Evolutionary conservation across 2,888 invertebrate species (phyloP), one percentile per base, ranked within the genome.

Genomic region (Ctenicera cuprea): DNA sequence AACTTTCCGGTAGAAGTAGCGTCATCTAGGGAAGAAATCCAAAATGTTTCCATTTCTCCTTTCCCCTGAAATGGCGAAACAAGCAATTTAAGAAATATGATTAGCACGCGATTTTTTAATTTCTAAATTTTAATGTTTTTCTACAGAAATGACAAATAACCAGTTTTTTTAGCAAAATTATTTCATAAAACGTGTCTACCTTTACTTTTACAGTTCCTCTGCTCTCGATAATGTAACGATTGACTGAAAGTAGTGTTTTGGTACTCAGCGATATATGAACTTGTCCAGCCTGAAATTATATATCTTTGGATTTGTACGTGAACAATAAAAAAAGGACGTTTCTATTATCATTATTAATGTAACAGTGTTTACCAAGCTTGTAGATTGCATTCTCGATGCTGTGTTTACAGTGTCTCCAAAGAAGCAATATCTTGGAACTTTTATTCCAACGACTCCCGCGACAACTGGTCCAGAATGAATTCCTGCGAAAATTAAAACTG

Each of bases 381-480:
- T 89, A 0, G 92, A 90, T 84, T 97, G 96, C 96, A 97, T 96
- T 73, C 97, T 90, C 1, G 96, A 95, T 0, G 97, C 97, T 0
- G 95, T 96, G 85, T 97, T 97, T 16, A 97, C 95, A 0, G 96
- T 95, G 85, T 96, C 96, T 0, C 97, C 97, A 76, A 97, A 97
- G 59, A 97, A 92, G 81, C 96, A 97, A 85, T 95, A 96, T 79
- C 96, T 90, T 0, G 95, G 96, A 64, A 95, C 92, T 82, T 95
- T 94, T 38, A 94, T 88, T 0, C 97, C 97, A 0, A 97, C 94
- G 20, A 97, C 94, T 0, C 96, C 96, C 0, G 95, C 96, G 5
- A 96, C 96, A 37, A 95, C 95, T 0, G 95, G 93, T 0, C 97
- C 97, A 0, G 95, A 94, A 87, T 97, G 96, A 77, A 97, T 92